Evolutionary conservation across 1,140 invertebrate genomes (phyloP).

Genomic region (Eulimnadia texana): DNA sequence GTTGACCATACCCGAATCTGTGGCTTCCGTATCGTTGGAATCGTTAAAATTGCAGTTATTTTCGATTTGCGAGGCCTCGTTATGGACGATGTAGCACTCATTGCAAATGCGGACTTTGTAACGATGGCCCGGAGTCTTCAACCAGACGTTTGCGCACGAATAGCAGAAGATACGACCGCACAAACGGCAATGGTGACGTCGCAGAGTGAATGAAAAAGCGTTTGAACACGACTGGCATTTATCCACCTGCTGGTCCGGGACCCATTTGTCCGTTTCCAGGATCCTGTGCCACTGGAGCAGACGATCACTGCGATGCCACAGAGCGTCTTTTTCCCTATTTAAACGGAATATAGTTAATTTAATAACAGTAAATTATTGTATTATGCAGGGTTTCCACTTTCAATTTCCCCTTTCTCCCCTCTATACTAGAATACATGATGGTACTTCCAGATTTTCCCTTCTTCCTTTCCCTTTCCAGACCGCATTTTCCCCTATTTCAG

Average conservation of each 20-base stretch:
- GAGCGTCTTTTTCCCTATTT: slow-evolving; percentile 9
- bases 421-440: too few species aligned
- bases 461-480: too few species aligned
- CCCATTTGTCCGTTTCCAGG: slow-evolving; percentile 10
- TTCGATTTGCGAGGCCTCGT: background rate
- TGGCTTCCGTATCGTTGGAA: background rate
- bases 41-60: background rate
- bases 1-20: background rate
- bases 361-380: background rate
- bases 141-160: slow-evolving; percentile 10
- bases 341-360: background rate
- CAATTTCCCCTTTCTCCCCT: too few species aligned
- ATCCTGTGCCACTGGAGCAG: slow-evolving; percentile 11
- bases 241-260: slow-evolving; percentile 3
- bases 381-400: too few species aligned
- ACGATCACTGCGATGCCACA: slow-evolving; percentile 14
- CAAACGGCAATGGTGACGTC: slow-evolving; percentile 13
- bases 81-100: slow-evolving; percentile 12
- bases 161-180: slow-evolving; percentile 15
- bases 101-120: slow-evolving; percentile 9
- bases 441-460: too few species aligned
- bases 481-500: too few species aligned
- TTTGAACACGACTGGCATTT: slow-evolving; percentile 3
- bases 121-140: slow-evolving; percentile 2
- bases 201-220: slow-evolving; percentile 8